These are phyloP conservation scores for Hemiprocne comata DNA, from an alignment of 2,113 vertebrate species.

Conservation along the genomic window DNA sequence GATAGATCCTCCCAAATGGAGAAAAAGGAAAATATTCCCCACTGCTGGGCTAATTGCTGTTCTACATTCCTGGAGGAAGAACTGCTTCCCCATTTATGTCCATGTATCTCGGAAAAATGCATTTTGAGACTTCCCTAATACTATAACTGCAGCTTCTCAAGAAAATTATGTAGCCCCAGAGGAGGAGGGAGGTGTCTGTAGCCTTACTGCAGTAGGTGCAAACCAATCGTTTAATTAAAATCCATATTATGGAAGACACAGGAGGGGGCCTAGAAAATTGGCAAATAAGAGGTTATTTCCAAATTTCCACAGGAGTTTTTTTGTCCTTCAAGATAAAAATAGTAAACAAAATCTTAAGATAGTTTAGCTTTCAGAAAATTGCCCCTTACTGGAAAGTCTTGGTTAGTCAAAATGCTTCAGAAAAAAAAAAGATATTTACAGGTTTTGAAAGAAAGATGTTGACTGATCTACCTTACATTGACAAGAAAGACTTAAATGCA, in stretches of 20 bases:
- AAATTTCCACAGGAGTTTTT: neutral
- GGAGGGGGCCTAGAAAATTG: neutral
- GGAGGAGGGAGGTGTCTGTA: neutral
- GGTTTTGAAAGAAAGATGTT: neutral
- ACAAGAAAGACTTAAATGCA: neutral
- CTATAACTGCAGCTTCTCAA: neutral
- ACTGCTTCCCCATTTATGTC: neutral
- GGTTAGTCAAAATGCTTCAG: neutral
- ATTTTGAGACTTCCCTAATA: neutral
- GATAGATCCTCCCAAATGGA: neutral
- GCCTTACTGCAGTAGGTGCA: neutral
- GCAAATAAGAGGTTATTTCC: neutral
- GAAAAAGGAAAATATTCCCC: slow-evolving; percentile 3
- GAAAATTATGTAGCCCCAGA: neutral
- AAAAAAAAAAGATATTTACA: neutral
- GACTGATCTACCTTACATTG: neutral
- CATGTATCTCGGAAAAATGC: neutral
- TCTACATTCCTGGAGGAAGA: slow-evolving; percentile 28
- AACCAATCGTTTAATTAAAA: slow-evolving; percentile 23
- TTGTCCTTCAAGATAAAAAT: neutral
- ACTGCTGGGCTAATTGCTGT: slow-evolving; percentile 23
- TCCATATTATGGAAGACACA: neutral
- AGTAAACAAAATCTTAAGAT: neutral
- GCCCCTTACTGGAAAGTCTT: neutral
- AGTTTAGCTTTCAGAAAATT: neutral